Conservation (phyloP, 2,113 vertebrate species). For the Heterocephalus glaber region DNA sequence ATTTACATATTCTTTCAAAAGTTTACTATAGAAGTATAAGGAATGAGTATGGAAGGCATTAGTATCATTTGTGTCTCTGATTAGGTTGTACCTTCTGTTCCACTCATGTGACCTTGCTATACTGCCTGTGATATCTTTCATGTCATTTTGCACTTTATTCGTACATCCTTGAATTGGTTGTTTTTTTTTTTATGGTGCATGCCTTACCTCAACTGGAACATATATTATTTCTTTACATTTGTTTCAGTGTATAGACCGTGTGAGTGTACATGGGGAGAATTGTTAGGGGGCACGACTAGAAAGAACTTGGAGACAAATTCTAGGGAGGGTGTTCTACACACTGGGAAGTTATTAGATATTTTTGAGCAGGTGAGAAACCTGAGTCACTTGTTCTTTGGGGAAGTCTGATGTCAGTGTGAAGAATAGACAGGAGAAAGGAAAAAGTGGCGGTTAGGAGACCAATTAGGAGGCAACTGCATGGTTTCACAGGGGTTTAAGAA, state of each 20-base stretch:
- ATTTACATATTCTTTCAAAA: slow-evolving; percentile 8
- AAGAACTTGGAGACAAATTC: neutral
- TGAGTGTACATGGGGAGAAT: neutral
- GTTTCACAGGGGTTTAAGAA: neutral
- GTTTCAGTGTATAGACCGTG: neutral
- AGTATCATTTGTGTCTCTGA: neutral
- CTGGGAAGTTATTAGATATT: neutral
- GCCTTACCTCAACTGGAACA: neutral
- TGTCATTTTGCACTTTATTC: neutral
- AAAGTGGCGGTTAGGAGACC: neutral
- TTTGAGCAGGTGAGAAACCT: neutral
- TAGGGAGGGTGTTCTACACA: neutral
- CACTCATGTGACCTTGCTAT: neutral
- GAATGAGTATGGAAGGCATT: neutral
- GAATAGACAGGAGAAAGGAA: neutral
- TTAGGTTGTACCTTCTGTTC: neutral
- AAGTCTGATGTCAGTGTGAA: neutral
- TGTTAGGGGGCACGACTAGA: neutral
- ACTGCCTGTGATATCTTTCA: neutral
- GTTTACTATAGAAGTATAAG: neutral
- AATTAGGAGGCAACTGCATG: neutral
- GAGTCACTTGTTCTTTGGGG: neutral
- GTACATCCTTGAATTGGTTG: neutral
- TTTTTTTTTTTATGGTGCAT: neutral
- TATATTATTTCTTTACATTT: neutral